phyloP scores from a whole-genome alignment of 2,113 vertebrate species.

The Prunella himalayana region DNA sequence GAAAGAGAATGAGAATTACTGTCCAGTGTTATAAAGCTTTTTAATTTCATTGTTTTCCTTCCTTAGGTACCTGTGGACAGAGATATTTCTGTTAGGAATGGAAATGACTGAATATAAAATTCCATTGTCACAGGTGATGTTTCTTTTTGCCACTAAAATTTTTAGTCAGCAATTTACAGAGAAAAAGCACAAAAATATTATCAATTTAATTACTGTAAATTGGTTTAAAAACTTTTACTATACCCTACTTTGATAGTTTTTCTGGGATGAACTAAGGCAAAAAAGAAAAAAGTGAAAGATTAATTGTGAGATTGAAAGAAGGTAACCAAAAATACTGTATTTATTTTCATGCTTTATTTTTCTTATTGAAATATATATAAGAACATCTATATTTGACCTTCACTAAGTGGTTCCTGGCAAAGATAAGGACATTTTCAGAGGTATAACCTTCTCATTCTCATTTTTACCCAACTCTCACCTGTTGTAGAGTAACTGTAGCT shows the following conservation, averaged over 20 bases:
- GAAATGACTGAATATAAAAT: neutral
- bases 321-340: neutral
- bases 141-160: neutral
- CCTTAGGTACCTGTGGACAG: neutral
- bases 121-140: neutral
- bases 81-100: neutral
- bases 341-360: neutral
- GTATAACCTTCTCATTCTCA: neutral
- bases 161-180: neutral
- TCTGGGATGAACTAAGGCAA: neutral
- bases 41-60: neutral
- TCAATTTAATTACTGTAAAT: neutral
- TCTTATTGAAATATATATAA: neutral
- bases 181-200: neutral
- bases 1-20: neutral
- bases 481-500: neutral
- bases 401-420: neutral
- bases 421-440: neutral
- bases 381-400: neutral
- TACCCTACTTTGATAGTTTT: neutral
- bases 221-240: neutral
- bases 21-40: neutral
- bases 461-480: neutral
- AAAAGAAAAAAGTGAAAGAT: neutral
- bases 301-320: neutral